Base-by-base conservation (phyloP, 2,888 invertebrate species). In the Sicus ferrugineus region DNA sequence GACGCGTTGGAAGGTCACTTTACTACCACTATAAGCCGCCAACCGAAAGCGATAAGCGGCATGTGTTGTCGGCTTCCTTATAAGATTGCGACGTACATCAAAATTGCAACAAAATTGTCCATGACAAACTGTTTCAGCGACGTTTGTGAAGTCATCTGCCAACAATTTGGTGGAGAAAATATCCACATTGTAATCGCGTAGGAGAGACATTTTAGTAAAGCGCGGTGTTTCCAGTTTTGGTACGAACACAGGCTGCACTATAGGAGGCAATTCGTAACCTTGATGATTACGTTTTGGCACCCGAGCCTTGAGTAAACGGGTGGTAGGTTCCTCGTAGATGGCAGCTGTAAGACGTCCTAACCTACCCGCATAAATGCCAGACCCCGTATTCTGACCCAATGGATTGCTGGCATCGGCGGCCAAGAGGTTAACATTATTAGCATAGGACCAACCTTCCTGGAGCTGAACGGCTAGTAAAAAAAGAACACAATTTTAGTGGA, bases 391-490 rank as follows among this genome's bases (percentile, higher is more conserved):
- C 0, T 87, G 87, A 71, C 78, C 76, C 0, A 28, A 59, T 0
- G 89, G 89, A 30, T 82, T 71, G 76, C 89, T 90, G 54, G 88
- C 87, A 56, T 90, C 90, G 1, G 91, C 85, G 0, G 89, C 88
- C 9, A 92, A 79, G 0, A 92, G 80, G 75, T 89, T 90, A 0
- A 89, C 88, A 63, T 89, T 83, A 71, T 88, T 86, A 6, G 86
- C 87, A 68, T 86, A 86, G 0, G 91, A 86, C 88, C 89, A 91
- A 58, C 88, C 87, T 59, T 89, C 86, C 77, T 91, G 90, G 3
- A 86, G 80, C 79, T 90, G 89, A 0, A 88, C 75, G 3, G 89
- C 88, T 85, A 69, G 48, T 69, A 54, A 67, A 30, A 52, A 68
- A 59, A 66, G 3, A 3, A 30, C 26, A 34, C 34, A 34, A 34